phyloP scores from a whole-genome alignment of 2,113 vertebrate genomes.

The Leuciscus idus region DNA sequence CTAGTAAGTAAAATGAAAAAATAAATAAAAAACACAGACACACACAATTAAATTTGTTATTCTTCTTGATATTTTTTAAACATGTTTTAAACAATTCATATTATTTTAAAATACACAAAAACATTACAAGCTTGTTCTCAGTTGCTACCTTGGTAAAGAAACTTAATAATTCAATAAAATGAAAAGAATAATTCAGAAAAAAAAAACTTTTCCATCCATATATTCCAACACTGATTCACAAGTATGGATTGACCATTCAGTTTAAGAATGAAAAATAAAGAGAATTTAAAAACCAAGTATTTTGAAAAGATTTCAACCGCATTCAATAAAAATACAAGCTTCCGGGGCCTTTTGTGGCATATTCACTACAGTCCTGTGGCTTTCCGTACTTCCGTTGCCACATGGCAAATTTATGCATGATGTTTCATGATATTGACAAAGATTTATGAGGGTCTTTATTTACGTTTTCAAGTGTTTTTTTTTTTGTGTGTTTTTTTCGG shows the following conservation, averaged over 20 bases:
- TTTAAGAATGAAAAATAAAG: neutral
- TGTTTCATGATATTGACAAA: neutral
- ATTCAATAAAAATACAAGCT: neutral
- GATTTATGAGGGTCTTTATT: neutral
- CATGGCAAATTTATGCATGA: neutral
- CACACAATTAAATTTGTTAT: neutral
- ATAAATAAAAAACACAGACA: too few relatives aligned
- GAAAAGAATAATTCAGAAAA: neutral
- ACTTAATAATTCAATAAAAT: neutral
- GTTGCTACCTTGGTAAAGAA: neutral
- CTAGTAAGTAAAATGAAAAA: neutral
- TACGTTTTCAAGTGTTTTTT: neutral
- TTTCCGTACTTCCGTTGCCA: constrained; percentile 12
- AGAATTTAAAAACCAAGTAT: neutral
- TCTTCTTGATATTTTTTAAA: neutral
- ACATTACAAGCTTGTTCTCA: neutral
- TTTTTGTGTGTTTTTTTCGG: neutral
- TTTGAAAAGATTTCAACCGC: neutral
- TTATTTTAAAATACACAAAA: neutral
- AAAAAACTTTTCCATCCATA: neutral
- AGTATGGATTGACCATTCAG: neutral
- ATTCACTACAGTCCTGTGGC: neutral
- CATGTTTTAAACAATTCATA: neutral
- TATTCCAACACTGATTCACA: neutral
- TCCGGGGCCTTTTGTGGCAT: neutral